A percentile compares a stretch with the other conserved stretches of the same genome.
Conservation (phyloP, 35 echinoderm and acorn worm species). For the Apostichopus parvimensis region DNA sequence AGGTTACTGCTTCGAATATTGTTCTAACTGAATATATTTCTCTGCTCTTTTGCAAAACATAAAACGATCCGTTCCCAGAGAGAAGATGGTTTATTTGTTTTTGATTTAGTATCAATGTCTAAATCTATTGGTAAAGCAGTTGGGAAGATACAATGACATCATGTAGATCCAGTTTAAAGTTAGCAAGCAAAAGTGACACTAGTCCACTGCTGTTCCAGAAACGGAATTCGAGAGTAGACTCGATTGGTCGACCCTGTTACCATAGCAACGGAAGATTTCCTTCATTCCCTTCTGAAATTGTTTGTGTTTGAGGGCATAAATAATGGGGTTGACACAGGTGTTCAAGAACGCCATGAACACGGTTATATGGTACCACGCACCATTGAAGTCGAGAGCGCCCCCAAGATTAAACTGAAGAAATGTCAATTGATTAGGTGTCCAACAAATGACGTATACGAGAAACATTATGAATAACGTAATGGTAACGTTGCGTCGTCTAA, state of each 20-base stretch:
- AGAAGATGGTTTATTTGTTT: too few relatives aligned
- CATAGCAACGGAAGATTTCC: slow-evolving; percentile 21
- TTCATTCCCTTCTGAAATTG: slow-evolving; percentile 84
- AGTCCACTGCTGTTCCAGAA: slow-evolving; percentile 57
- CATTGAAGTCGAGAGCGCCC: slow-evolving; percentile 71
- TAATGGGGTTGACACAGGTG: slow-evolving; percentile 81
- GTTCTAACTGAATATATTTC: too few relatives aligned
- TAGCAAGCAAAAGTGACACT: neutral
- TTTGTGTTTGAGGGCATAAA: slow-evolving; percentile 82
- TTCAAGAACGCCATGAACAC: slow-evolving; percentile 81
- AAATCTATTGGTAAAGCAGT: too few relatives aligned
- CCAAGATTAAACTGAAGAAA: slow-evolving; percentile 88
- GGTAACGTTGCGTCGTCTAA: slow-evolving; percentile 71
- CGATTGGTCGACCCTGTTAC: neutral
- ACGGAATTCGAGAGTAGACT: neutral
- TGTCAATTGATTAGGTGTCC: slow-evolving; percentile 88
- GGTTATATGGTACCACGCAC: slow-evolving; percentile 80
- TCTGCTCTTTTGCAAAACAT: too few relatives aligned
- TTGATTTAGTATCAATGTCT: too few relatives aligned
- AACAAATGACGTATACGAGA: slow-evolving; percentile 77
- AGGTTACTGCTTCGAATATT: too few relatives aligned
- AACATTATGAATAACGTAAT: slow-evolving; percentile 86
- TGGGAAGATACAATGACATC: too few relatives aligned
- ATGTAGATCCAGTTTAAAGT: too few relatives aligned
- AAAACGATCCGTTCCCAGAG: too few relatives aligned